Percentiles rank a stretch among this genome's conserved stretches.
These are phyloP conservation scores for Xylocopa sonorina DNA, from an alignment of 1,140 invertebrate genomes.

Conservation along the genomic window DNA sequence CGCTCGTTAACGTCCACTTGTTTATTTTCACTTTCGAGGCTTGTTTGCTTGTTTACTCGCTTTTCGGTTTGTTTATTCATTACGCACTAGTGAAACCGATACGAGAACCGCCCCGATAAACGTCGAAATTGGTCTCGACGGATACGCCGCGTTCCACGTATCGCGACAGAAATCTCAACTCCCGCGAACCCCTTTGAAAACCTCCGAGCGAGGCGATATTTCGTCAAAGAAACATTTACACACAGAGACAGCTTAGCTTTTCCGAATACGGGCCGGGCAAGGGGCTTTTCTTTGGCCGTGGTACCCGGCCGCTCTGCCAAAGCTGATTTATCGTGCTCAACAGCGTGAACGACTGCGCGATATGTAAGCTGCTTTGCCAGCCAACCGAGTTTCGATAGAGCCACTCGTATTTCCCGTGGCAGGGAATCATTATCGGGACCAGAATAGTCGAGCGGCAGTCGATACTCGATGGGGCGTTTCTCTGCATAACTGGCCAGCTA, in stretches of 20 bases:
- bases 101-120: no score
- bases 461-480: constrained; percentile 5
- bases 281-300: neutral
- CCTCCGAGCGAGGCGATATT: no score
- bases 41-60: no score
- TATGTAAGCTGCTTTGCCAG: constrained; percentile 41
- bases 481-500: constrained; percentile 11
- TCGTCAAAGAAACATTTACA: neutral
- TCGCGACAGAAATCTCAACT: no score
- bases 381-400: constrained; percentile 14
- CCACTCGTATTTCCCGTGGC: constrained; percentile 20
- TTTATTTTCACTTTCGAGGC: no score
- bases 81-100: no score
- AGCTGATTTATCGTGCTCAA: constrained; percentile 12
- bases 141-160: no score
- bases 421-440: constrained; percentile 26
- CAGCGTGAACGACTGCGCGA: neutral
- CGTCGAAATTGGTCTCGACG: no score
- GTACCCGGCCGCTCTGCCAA: neutral
- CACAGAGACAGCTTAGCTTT: neutral
- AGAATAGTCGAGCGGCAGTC: neutral
- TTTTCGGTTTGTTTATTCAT: no score
- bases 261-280: no score
- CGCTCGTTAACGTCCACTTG: no score
- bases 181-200: no score